These are phyloP conservation scores for Ornithorhynchus anatinus DNA, from an alignment of 2,113 vertebrate species.

Conservation along the genomic window DNA sequence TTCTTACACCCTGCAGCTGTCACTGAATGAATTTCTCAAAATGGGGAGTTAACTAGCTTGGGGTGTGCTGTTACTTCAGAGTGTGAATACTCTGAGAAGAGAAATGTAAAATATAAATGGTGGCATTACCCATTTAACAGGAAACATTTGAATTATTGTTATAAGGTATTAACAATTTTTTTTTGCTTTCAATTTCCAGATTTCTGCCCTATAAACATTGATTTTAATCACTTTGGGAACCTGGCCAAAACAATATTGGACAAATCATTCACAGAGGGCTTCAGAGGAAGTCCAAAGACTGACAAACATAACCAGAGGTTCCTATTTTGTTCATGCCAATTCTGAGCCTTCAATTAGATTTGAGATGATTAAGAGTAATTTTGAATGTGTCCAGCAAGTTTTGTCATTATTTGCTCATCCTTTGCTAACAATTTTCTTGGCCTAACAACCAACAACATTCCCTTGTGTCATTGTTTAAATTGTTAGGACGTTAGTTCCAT, in stretches of 20 bases:
- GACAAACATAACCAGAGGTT: constrained; percentile 10
- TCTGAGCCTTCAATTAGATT: constrained; percentile 6
- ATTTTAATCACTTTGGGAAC: constrained; percentile 26
- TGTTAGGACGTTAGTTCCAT: constrained; percentile 70
- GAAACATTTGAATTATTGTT: background rate
- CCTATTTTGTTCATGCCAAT: constrained; percentile 43
- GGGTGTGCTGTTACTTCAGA: constrained; percentile 11
- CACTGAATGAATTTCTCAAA: background rate
- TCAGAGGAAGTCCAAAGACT: constrained; percentile 4
- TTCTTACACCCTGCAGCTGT: constrained; percentile 1
- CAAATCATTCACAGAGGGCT: constrained; percentile 47
- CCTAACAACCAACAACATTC: constrained; percentile 42
- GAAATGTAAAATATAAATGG: background rate
- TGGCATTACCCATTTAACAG: background rate
- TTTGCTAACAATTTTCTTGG: constrained; percentile 37
- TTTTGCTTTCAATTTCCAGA: background rate
- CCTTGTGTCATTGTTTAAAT: constrained; percentile 49
- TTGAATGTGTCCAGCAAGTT: constrained; percentile 3
- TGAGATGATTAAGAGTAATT: constrained; percentile 26
- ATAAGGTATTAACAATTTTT: background rate
- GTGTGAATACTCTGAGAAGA: background rate
- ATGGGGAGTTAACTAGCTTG: background rate
- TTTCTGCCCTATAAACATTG: constrained; percentile 1
- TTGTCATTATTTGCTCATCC: constrained; percentile 17
- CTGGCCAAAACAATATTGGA: constrained; percentile 16